Evolutionary conservation across 23 tunicate genomes (phyloP), one percentile per base, ranked within the genome.

Genomic region (Halocynthia roretzi): DNA sequence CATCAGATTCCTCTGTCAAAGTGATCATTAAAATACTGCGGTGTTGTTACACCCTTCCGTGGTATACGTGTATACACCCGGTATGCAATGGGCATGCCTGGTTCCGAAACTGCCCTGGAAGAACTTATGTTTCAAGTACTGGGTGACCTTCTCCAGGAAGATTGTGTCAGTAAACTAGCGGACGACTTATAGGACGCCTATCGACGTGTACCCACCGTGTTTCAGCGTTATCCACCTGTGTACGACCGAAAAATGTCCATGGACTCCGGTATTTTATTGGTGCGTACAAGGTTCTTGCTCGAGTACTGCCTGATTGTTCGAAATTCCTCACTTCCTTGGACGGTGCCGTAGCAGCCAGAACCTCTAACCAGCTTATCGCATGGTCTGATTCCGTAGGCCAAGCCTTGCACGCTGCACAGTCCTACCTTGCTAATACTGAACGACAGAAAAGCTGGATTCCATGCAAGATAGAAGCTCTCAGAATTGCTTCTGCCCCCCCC

Each of bases 71-170:
- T 63, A 19, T 63, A 7, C 22, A 63, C 68, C 20, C 20, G 68
- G 22, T 19, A 31, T 8, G 68, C 68, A 31, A 63, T 63, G 68
- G 68, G 68, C 11, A 63, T 63, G 68, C 68, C 68, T 7, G 68
- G 68, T 7, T 63, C 68, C 22, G 68, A 63, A 63, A 63, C 68
- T 7, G 68, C 68, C 7, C 22, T 63, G 68, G 68, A 63, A 10
- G 68, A 63, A 63, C 11, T 63, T 7, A 63, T 63, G 68, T 63
- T 44, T 63, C 68, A 44, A 7, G 11, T 63, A 7, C 7, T 63
- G 22, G 68, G 68, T 7, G 68, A 63, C 21, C 21, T 63, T 40
- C 10, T 63, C 7, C 22, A 63, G 8, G 7, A 63, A 63, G 68
- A 44, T 10, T 19, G 8, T 7, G 68, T 63, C 8, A 19, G 68